Conservation (phyloP, 2,113 vertebrate species). For the Sterrhoptilus dennistouni region DNA sequence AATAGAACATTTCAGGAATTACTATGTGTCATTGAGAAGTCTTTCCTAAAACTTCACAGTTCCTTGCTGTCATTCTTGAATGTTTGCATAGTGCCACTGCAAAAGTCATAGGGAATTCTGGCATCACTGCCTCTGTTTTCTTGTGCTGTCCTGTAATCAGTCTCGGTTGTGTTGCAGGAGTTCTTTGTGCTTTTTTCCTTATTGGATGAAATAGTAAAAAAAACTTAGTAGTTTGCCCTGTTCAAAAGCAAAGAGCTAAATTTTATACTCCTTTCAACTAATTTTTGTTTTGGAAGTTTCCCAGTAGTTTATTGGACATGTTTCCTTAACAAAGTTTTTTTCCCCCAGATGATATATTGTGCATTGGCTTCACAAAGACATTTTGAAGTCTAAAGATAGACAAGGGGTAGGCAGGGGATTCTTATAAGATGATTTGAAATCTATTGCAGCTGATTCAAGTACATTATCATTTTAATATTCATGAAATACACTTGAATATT, state of each 20-base stretch:
- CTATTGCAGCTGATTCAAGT: not conserved
- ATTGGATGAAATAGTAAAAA: not conserved
- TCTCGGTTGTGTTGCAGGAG: not conserved
- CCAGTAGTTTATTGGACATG: not conserved
- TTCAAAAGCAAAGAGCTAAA: not conserved
- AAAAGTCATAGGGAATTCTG: not conserved
- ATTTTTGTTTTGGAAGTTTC: not conserved
- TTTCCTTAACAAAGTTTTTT: not conserved
- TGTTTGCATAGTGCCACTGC: not conserved
- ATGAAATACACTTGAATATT: no score
- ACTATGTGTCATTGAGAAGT: not conserved
- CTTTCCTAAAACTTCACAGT: not conserved
- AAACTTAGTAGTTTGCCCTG: not conserved
- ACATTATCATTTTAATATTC: not conserved
- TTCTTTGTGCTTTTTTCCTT: not conserved
- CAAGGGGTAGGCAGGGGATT: not conserved
- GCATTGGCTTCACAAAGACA: not conserved
- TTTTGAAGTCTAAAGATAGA: not conserved
- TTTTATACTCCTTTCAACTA: not conserved
- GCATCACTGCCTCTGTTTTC: not conserved
- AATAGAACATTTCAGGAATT: not conserved
- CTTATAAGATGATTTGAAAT: not conserved
- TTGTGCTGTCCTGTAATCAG: not conserved
- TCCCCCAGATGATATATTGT: not conserved
- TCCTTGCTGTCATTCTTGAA: not conserved